Evolutionary conservation across 2,797 vertebrate genomes (phyloP).

Genomic region (Erpetoichthys calabaricus): DNA sequence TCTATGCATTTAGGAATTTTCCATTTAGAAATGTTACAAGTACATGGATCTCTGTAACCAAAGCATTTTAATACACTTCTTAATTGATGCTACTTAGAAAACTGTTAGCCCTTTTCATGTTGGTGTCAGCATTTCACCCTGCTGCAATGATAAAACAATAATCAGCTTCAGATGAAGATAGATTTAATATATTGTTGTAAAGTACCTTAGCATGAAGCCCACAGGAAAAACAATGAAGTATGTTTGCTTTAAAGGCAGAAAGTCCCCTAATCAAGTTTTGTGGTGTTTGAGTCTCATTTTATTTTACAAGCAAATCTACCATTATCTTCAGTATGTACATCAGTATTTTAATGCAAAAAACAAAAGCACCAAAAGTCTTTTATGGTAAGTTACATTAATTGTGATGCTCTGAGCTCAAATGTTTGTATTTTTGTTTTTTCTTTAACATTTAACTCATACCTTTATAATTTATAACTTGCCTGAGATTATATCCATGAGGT

Average conservation of each 20-base stretch:
- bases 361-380: neutral
- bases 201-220: constrained; percentile 18
- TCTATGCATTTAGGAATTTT: no score
- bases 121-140: constrained; percentile 61
- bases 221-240: constrained; percentile 6
- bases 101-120: constrained; percentile 56
- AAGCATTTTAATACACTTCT: constrained; percentile 48
- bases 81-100: constrained; percentile 58
- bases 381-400: neutral
- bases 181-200: constrained; percentile 48
- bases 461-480: no score
- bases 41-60: no score
- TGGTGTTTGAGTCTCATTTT: neutral
- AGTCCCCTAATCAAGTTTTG: neutral
- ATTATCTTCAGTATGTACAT: neutral
- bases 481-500: no score
- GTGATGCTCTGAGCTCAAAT: no score
- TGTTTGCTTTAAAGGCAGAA: neutral
- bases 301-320: neutral
- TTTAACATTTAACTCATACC: no score
- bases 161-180: constrained; percentile 45
- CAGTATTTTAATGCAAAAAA: neutral
- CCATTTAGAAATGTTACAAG: no score
- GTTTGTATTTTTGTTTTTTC: no score
- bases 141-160: constrained; percentile 55